Percentiles rank a stretch among this genome's conserved stretches.
phyloP scores from a whole-genome alignment of 2,888 invertebrate genomes.

The Anthoptus insignis region DNA sequence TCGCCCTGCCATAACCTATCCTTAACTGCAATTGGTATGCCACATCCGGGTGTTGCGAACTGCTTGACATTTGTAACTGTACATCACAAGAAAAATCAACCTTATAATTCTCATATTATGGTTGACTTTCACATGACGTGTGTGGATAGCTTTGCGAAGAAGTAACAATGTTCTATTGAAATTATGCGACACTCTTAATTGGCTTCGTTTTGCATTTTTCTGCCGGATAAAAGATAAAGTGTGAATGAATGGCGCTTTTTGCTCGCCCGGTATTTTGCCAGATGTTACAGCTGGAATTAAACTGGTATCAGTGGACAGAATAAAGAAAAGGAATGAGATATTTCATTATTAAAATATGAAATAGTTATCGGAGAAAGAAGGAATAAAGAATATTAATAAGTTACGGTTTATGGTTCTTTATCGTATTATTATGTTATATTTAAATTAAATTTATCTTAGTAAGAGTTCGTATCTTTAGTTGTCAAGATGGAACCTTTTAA shows the following conservation, averaged over 20 bases:
- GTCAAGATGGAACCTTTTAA: too few species aligned
- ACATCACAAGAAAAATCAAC: background rate
- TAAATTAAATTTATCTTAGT: too few species aligned
- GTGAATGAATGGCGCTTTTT: slow-evolving; percentile 9
- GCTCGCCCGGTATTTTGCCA: background rate
- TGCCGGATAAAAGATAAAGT: slow-evolving; percentile 12
- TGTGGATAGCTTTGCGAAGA: background rate
- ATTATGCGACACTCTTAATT: slow-evolving; percentile 20
- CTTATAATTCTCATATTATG: background rate
- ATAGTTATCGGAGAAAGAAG: background rate
- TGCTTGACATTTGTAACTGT: background rate
- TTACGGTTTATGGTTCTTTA: too few species aligned
- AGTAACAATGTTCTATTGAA: slow-evolving; percentile 22
- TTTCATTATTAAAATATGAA: background rate
- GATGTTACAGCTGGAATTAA: slow-evolving; percentile 8
- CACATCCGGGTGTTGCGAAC: slow-evolving; percentile 15
- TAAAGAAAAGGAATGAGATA: background rate
- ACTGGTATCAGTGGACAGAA: slow-evolving; percentile 2
- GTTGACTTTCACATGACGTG: background rate
- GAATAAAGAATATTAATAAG: background rate
- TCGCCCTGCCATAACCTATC: slow-evolving; percentile 4
- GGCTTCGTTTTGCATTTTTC: slow-evolving; percentile 16
- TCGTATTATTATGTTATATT: too few species aligned
- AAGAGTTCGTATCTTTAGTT: too few species aligned
- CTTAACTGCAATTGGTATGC: slow-evolving; percentile 19